Evolutionary conservation across 2,888 invertebrate genomes (phyloP), one percentile per base, ranked within the genome.

Genomic region (Pimpla rufipes): DNA sequence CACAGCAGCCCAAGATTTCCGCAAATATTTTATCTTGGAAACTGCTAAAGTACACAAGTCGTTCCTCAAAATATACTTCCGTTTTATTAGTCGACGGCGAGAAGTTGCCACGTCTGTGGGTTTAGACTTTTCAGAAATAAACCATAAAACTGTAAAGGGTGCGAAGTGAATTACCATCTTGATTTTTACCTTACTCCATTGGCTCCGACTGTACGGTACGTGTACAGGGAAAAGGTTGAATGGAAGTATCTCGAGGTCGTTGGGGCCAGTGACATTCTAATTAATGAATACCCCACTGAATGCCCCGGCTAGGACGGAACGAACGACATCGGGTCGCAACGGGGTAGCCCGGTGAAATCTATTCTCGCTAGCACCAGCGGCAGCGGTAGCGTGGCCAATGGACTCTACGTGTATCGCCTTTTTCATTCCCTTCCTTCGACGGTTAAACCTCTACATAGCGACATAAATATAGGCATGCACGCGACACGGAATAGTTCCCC

Each of bases 221-320:
- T 59, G 57, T 62, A 47, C 37, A 70, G 70, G 59, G 21, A 55
- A 74, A 79, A 75, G 64, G 79, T 79, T 76, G 76, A 79, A 70
- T 79, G 71, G 76, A 79, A 83, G 71, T 79, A 66, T 79, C 75
- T 75, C 79, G 75, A 62, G 79, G 71, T 79, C 76, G 79, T 66
- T n/a, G 45, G 52, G 79, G 83, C 79, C 79, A 83, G 71, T 83
- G 79, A 76, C 83, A 83, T 83, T 83, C 67, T 83, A 83, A 76
- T 83, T 76, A 79, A 83, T 83, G 79, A 83, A 79, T 50, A 76
- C 50, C 59, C 75, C 66, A 45, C 50, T n/a, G 67, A 62, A 62
- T 42, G 55, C 52, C 50, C 40, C n/a, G 50, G 52, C 35, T 74
- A 35, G 70, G 55, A 42, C 66, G 50, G 59, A 76, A 79, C 71